Evolutionary conservation across 2,888 invertebrate species (phyloP), one percentile per base, ranked within the genome.

Genomic region (Trissolcus japonicus): DNA sequence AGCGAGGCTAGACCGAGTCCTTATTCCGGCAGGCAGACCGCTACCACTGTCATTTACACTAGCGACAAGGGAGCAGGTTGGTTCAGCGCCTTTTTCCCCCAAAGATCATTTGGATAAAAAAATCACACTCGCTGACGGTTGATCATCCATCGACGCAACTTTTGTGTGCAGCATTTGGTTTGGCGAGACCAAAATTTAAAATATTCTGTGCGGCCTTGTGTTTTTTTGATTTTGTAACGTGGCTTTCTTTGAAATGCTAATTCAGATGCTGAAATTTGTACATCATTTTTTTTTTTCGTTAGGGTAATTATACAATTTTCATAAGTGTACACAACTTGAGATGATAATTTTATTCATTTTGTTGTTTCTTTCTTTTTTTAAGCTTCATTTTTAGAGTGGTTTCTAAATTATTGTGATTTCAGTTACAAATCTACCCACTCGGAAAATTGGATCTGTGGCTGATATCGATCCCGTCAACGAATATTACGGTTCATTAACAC

Each of bases 391-490:
- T 13, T 9, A 1, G 11, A 16, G 6, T 21, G 17, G 16, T 48
- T 48, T 48, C 48, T 43, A 46, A 46, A 14, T 57, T 16, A 21
- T 56, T 19, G 11, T 11, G 1, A 9, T 51, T 51, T 51, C 84
- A 92, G 92, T 91, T 79, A 90, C 90, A 81, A 90, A 90, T 83
- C 90, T 90, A 78, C 90, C 91, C 61, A 89, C 90, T 61, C 91
- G 95, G 79, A 92, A 93, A 85, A 95, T 97, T 85, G 97, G 97
- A 2, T 96, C 96, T n/a, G 95, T 98, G 79, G 94, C 95, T 35
- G 98, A 98, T 89, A 94, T 98, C 88, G 98, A 99, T 90, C 98
- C 98, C 1, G 92, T 98, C 63, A 97, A 95, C 89, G 95, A 96
- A 80, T 93, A 95, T 85, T 95, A 95, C 88, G 95, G 95, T 57